Conservation (phyloP, 37 sponge, comb jelly and placozoan genomes). For the Petrosia ficiformis region DNA sequence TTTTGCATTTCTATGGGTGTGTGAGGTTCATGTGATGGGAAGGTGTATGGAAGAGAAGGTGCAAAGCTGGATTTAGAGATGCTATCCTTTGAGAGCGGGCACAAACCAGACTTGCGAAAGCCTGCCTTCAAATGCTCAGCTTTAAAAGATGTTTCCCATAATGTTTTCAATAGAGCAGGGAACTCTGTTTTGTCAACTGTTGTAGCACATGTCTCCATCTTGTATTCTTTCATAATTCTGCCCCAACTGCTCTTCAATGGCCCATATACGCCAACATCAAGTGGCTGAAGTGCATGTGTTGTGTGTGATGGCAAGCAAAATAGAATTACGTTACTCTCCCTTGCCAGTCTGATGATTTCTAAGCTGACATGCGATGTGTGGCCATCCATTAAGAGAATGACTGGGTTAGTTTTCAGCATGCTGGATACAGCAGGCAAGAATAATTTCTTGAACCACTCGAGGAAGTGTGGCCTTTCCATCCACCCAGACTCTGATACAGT, state of each 20-base stretch:
- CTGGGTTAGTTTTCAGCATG: constrained; percentile 12
- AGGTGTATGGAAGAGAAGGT: constrained; percentile 9
- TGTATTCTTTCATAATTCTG: constrained; percentile 39
- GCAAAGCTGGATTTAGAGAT: constrained; percentile 25
- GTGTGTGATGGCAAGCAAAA: too few species aligned
- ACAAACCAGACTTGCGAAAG: constrained; percentile 33
- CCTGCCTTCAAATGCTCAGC: constrained; percentile 21
- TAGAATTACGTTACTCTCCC: constrained; percentile 16
- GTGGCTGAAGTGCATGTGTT: constrained; percentile 22
- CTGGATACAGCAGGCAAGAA: constrained; percentile 39
- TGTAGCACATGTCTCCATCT: constrained; percentile 26
- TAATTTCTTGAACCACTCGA: constrained; percentile 40
- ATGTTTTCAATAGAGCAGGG: constrained; percentile 11
- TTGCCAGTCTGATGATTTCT: constrained; percentile 20
- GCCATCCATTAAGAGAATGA: constrained; percentile 59
- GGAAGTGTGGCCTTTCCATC: constrained; percentile 51
- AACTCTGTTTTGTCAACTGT: constrained; percentile 40
- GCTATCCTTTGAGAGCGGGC: constrained; percentile 18
- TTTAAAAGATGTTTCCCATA: constrained; percentile 25
- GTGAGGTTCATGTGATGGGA: background rate
- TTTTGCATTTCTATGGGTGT: background rate
- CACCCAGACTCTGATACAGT: constrained; percentile 45
- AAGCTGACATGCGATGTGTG: constrained; percentile 43
- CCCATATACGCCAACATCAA: background rate
- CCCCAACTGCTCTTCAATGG: constrained; percentile 5